Evolutionary conservation across 2,888 invertebrate genomes (phyloP).

Genomic region (Junonia oenone): DNA sequence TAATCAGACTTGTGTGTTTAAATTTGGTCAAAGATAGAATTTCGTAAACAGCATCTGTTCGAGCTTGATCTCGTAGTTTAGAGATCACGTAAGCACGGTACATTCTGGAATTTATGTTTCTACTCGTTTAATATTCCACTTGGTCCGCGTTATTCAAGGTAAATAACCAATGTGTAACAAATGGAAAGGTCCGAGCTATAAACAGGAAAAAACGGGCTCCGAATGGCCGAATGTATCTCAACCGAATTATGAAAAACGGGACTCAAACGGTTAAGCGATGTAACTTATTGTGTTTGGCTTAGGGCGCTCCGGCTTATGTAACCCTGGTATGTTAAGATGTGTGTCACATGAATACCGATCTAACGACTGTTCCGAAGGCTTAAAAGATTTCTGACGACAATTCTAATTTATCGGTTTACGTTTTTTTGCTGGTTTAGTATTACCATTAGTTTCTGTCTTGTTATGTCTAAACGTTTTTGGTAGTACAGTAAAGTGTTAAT

Average conservation of each 20-base stretch:
- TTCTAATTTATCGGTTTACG: slow-evolving; percentile 4
- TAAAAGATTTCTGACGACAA: slow-evolving; percentile 15
- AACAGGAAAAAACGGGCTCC: slow-evolving; percentile 15
- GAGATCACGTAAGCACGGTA: slow-evolving; percentile 17
- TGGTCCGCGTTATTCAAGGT: slow-evolving; percentile 15
- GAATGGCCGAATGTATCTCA: slow-evolving; percentile 11
- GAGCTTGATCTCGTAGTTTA: background rate
- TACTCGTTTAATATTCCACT: slow-evolving; percentile 21
- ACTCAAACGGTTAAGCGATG: background rate
- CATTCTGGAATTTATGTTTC: slow-evolving; percentile 17
- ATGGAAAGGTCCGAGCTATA: slow-evolving; percentile 18
- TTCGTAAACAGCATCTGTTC: background rate
- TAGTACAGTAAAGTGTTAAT: background rate
- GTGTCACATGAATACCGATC: slow-evolving; percentile 7
- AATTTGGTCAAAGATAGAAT: background rate
- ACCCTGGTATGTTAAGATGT: slow-evolving; percentile 11
- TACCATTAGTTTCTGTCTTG: too few relatives aligned
- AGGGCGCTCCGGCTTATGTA: slow-evolving; percentile 11
- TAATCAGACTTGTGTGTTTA: background rate
- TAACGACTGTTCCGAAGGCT: slow-evolving; percentile 13
- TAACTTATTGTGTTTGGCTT: slow-evolving; percentile 11
- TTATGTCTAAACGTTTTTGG: too few relatives aligned
- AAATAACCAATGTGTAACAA: slow-evolving; percentile 20
- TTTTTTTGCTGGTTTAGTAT: slow-evolving; percentile 1
- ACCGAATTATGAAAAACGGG: slow-evolving; percentile 15